A percentile compares a stretch with the other conserved stretches of the same genome.
Conservation (phyloP, 2,797 vertebrate species). For the Poecilia gillii region DNA sequence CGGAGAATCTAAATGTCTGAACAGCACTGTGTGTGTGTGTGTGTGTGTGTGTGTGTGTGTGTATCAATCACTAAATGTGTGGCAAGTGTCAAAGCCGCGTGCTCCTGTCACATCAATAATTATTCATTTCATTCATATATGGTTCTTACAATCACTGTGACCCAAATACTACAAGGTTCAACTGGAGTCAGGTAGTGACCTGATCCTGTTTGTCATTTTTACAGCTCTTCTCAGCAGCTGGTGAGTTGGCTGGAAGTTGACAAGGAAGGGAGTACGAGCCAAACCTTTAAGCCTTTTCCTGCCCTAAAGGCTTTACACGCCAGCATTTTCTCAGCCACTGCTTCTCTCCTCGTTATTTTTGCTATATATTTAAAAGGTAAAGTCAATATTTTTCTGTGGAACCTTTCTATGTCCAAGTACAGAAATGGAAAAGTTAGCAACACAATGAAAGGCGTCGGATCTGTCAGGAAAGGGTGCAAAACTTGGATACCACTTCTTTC, state of each 20-base stretch:
- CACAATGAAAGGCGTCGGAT: neutral
- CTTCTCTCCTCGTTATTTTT: neutral
- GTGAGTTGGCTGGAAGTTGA: neutral
- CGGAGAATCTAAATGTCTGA: neutral
- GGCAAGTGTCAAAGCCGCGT: too few relatives aligned
- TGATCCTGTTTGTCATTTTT: neutral
- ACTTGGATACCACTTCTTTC: slow-evolving; percentile 25
- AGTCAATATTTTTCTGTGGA: neutral
- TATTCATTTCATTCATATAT: too few relatives aligned
- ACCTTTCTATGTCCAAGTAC: neutral
- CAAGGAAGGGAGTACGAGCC: neutral
- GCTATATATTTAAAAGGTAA: too few relatives aligned
- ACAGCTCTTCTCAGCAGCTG: neutral
- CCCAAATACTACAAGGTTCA: neutral
- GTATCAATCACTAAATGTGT: too few relatives aligned
- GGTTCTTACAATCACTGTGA: neutral
- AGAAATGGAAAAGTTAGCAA: neutral
- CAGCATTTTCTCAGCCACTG: neutral
- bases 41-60: too few relatives aligned
- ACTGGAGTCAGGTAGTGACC: too few relatives aligned
- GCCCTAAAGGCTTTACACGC: neutral
- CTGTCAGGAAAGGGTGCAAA: neutral
- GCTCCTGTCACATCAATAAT: too few relatives aligned
- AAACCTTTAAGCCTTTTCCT: neutral
- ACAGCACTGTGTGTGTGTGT: neutral